Evolutionary conservation across 2,113 vertebrate genomes (phyloP).

Genomic region (Synodontis membranacea): DNA sequence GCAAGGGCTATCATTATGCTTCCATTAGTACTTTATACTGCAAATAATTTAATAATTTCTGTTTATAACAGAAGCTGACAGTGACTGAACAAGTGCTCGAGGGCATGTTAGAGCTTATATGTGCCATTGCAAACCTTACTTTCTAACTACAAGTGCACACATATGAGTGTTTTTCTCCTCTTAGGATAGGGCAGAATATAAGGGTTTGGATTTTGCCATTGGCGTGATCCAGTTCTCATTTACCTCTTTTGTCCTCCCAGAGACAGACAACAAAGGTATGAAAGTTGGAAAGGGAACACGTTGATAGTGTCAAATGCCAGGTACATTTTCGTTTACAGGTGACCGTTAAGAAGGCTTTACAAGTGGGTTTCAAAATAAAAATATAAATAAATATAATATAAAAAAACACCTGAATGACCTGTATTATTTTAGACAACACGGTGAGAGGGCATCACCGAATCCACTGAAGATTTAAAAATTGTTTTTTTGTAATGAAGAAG

Average conservation of each 20-base stretch:
- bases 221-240: background rate
- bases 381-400: no score
- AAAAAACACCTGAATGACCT: background rate
- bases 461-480: no score
- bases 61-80: slow-evolving; percentile 2
- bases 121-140: background rate
- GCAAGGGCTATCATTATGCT: slow-evolving; percentile 43
- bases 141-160: background rate
- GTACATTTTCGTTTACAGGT: background rate
- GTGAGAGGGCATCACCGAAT: background rate
- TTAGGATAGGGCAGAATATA: background rate
- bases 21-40: slow-evolving; percentile 39
- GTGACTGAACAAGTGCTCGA: background rate
- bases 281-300: background rate
- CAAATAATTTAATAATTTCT: slow-evolving; percentile 29
- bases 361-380: background rate
- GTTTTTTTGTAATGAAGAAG: no score
- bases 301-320: background rate
- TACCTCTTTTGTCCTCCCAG: background rate
- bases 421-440: background rate
- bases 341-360: background rate
- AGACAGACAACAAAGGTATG: background rate
- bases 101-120: background rate
- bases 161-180: background rate
- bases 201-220: background rate